Conservation (phyloP, 2,113 vertebrate species). For the Corythornis madagascariensis region DNA sequence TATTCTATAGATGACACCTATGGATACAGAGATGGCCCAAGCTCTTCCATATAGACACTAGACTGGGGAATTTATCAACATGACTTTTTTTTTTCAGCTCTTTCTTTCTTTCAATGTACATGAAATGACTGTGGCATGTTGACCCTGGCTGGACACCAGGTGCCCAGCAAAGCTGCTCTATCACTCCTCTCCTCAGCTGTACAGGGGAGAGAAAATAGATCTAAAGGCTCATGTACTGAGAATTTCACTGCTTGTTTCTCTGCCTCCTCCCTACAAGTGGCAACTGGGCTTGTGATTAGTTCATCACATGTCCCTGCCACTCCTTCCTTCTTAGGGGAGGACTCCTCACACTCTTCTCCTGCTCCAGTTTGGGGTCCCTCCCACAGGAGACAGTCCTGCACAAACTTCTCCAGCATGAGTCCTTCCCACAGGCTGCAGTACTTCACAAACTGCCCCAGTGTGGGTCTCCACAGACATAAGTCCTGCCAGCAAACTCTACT, state of each 20-base stretch:
- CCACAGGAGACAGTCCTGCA: neutral
- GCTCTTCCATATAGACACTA: neutral
- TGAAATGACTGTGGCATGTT: neutral
- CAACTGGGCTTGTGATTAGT: neutral
- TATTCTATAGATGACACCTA: no score
- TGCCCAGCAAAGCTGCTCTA: neutral
- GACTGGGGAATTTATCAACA: neutral
- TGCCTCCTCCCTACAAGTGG: neutral
- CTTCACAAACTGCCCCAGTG: neutral
- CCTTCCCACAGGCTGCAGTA: neutral
- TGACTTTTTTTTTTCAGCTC: neutral
- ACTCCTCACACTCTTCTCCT: neutral
- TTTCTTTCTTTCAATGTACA: neutral
- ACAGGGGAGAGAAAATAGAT: neutral
- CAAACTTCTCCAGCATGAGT: neutral
- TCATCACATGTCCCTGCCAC: neutral
- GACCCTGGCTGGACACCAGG: neutral
- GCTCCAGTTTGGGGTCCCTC: neutral
- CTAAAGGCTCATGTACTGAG: neutral
- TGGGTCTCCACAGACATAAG: neutral
- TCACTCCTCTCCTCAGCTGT: neutral
- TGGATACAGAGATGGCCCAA: neutral
- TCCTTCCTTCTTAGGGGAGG: neutral
- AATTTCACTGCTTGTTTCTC: neutral
- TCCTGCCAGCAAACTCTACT: neutral